Percentiles rank a stretch among this genome's conserved stretches.
phyloP scores from a whole-genome alignment of 2,797 vertebrate genomes.

The Cercopithecus diana region DNA sequence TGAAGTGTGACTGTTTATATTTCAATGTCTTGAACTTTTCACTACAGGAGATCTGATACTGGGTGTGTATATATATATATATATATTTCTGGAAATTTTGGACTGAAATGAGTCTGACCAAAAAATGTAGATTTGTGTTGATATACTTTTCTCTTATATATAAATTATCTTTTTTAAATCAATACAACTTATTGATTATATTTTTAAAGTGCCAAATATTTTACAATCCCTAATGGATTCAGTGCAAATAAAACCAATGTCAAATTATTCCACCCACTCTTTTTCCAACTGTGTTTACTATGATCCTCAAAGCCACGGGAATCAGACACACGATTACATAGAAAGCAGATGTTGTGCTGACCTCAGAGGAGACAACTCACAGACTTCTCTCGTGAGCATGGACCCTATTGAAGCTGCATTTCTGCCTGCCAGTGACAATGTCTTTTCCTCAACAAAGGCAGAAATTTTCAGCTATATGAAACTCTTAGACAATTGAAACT shows the following conservation, averaged over 20 bases:
- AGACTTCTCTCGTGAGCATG: constrained; percentile 64
- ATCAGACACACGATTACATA: constrained; percentile 62
- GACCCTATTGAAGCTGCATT: constrained; percentile 66
- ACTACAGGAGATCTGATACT: not conserved
- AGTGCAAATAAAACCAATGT: constrained; percentile 35
- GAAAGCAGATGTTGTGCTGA: constrained; percentile 69
- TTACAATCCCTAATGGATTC: not conserved
- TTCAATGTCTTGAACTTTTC: constrained; percentile 28
- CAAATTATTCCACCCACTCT: constrained; percentile 42
- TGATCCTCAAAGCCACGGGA: constrained; percentile 40
- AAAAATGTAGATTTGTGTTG: not conserved
- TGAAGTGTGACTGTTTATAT: not conserved
- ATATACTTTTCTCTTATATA: not conserved
- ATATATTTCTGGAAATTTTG: not conserved
- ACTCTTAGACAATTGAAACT: constrained; percentile 76
- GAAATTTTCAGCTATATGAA: constrained; percentile 73
- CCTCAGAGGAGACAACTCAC: constrained; percentile 67
- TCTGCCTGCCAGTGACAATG: constrained; percentile 54
- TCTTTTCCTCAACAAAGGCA: constrained; percentile 72
- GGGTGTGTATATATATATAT: not conserved
- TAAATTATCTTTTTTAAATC: not conserved
- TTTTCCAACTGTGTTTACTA: constrained; percentile 43
- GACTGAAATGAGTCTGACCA: not conserved
- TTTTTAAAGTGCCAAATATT: constrained; percentile 37
- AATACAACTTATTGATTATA: not conserved